A percentile compares a stretch with the other conserved stretches of the same genome.
phyloP scores from a whole-genome alignment of 2,113 vertebrate genomes.

The Cyanoderma ruficeps region DNA sequence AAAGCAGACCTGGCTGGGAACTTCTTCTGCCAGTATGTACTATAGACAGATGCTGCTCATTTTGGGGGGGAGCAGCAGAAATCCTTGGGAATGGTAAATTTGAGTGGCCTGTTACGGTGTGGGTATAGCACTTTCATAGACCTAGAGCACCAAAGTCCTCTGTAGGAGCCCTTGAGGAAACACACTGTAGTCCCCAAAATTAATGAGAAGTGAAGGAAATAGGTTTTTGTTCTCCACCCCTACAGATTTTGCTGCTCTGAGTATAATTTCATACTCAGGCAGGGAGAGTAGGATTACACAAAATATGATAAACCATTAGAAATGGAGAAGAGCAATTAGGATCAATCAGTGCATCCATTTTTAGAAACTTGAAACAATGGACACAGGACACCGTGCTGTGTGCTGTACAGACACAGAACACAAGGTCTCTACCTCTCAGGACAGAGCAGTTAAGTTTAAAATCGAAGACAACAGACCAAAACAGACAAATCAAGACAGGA shows the following conservation, averaged over 20 bases:
- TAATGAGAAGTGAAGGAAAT: background rate
- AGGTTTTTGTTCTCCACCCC: background rate
- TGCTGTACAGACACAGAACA: background rate
- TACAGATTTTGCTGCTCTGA: background rate
- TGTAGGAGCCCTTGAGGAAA: background rate
- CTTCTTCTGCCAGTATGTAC: background rate
- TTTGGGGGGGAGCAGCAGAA: background rate
- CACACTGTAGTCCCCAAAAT: background rate
- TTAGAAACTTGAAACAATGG: background rate
- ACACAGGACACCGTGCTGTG: background rate
- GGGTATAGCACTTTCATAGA: background rate
- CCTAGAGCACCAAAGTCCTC: background rate
- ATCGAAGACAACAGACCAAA: background rate
- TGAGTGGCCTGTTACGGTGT: background rate
- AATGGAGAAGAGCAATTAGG: conserved; percentile 24
- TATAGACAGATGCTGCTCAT: background rate
- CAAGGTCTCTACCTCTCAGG: background rate
- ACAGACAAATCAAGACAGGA: background rate
- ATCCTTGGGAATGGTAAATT: background rate
- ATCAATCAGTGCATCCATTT: background rate
- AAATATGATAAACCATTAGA: conserved; percentile 16
- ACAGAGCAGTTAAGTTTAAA: background rate
- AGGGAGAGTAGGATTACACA: conserved; percentile 14
- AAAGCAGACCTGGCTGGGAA: background rate
- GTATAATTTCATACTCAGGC: background rate